Evolutionary conservation across 2,113 vertebrate species (phyloP).

Genomic region (Rhea pennata): DNA sequence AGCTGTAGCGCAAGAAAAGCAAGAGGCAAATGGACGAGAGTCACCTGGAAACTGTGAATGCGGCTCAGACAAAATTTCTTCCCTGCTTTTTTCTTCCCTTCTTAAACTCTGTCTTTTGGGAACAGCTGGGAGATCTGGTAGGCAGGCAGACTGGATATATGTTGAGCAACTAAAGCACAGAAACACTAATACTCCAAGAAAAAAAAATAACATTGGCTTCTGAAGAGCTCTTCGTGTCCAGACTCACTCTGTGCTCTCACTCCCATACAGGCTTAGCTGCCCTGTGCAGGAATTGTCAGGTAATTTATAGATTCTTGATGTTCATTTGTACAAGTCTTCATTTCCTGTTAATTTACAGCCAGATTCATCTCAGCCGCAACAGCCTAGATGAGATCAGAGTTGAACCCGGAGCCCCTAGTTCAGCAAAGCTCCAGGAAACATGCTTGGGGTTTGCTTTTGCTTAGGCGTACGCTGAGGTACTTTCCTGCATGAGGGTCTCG

Average conservation of each 20-base stretch:
- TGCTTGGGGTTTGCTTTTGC: not conserved
- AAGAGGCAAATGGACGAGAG: not conserved
- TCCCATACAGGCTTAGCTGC: constrained; percentile 15
- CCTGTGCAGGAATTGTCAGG: not conserved
- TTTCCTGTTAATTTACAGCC: constrained; percentile 59
- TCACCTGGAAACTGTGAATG: constrained; percentile 23
- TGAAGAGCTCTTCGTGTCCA: constrained; percentile 7
- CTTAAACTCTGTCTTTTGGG: not conserved
- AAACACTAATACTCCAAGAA: not conserved
- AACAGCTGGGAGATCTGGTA: not conserved
- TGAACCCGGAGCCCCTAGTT: not conserved
- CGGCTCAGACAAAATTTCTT: not conserved
- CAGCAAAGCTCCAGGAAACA: not conserved
- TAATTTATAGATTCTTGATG: constrained; percentile 22
- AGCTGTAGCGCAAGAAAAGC: constrained; percentile 21
- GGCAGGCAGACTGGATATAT: not conserved
- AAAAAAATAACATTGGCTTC: constrained; percentile 17
- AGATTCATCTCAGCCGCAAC: constrained; percentile 13
- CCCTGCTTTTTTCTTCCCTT: constrained; percentile 10
- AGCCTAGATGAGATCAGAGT: constrained; percentile 43
- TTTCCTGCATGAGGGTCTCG: not conserved
- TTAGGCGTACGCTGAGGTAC: not conserved
- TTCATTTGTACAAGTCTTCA: constrained; percentile 51
- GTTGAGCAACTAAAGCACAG: constrained; percentile 9
- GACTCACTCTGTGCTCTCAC: not conserved